Base-by-base conservation (phyloP, 1,140 invertebrate genomes). In the Drosophila sp. region DNA sequence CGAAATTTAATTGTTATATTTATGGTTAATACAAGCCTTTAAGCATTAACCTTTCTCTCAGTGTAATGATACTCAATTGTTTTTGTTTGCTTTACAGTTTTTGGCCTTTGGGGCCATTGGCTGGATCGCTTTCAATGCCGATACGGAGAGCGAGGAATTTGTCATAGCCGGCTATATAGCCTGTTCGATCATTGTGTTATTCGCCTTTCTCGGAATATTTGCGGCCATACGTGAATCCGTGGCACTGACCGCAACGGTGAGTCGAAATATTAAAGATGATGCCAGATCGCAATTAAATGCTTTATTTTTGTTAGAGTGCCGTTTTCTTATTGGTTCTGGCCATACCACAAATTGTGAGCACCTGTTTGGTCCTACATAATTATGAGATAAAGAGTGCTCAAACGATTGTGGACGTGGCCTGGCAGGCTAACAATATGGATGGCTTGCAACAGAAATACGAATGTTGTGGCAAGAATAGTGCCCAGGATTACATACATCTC, bases 381-480 rank as follows among this genome's bases (percentile, higher is more conserved):
- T 70, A 66, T 32, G 73, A 79, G 25, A 70, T 75, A 17, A 47
- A 78, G 23, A 87, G 65, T 54, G 90, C 75, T 8, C 85, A 90
- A 47, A 44, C 68, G 2, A 56, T 35, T 4, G 90, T 91, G 4
- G 79, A 91, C 17, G 25, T 83, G 29, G 90, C 90, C 33, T 91
- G 90, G 90, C 74, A 87, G 63, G 74, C 81, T 2, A 81, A 91
- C 62, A 82, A 87, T 33, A 91, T 91, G 79, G 90, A 91, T 44
- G 80, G 41, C 0, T 47, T 90, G 30, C 90, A 91, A 60, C 72
- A 76, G 72, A 72, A 79, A 33, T 80, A 81, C 57, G 74, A 89
- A 38, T 91, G 90, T 44, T 91, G 90, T 27, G 90, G 90, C 75
- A 80, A 85, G 56, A 68, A 56, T 23, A 91, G 90, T 50, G 72